Evolutionary conservation across 2,888 invertebrate genomes (phyloP).

Genomic region (Cataglyphis rosenhaueri): DNA sequence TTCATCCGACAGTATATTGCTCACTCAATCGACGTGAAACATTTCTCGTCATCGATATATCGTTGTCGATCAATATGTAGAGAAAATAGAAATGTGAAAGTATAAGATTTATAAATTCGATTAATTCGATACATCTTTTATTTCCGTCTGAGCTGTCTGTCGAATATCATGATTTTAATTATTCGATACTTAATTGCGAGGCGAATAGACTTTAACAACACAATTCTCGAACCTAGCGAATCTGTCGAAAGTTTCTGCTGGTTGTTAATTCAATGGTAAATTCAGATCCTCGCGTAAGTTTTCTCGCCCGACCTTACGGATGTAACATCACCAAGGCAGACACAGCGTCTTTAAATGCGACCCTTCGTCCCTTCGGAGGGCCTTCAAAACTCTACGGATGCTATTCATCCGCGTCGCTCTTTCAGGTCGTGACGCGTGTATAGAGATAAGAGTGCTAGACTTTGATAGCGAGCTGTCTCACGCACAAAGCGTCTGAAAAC

Average conservation of each 20-base stretch:
- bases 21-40: not conserved
- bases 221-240: not conserved
- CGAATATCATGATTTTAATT: constrained; percentile 29
- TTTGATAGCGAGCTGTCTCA: constrained; percentile 75
- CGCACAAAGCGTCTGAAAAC: constrained; percentile 72
- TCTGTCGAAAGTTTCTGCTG: constrained; percentile 2
- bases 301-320: not conserved
- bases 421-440: constrained; percentile 64
- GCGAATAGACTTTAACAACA: constrained; percentile 22
- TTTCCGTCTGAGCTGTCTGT: not conserved
- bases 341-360: constrained; percentile 57
- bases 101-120: not conserved
- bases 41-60: not conserved
- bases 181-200: constrained; percentile 20
- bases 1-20: constrained; percentile 56
- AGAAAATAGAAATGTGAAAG: not conserved
- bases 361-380: constrained; percentile 55
- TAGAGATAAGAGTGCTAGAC: constrained; percentile 73
- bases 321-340: constrained; percentile 57
- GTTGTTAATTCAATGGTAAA: constrained; percentile 24
- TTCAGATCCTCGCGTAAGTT: not conserved
- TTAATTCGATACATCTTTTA: constrained; percentile 2
- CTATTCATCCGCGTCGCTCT: constrained; percentile 71
- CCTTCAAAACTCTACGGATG: constrained; percentile 61
- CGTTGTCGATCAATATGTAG: constrained; percentile 7